Evolutionary conservation across 2,113 vertebrate species (phyloP).

Genomic region (Anser brachyrhynchus): DNA sequence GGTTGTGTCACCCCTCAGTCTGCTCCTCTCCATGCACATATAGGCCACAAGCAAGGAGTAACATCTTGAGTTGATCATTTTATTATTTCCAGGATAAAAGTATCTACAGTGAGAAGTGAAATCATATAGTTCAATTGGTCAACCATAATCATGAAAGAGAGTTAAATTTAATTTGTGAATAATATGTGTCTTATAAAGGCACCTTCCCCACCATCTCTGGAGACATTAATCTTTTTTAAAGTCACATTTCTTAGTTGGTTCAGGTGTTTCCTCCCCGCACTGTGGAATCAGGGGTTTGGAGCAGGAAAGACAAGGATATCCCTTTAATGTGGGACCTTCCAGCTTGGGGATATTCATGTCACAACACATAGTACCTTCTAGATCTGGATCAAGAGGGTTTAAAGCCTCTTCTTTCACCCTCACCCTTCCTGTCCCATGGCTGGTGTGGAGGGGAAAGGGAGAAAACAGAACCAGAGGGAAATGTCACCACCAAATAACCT

Average conservation of each 20-base stretch:
- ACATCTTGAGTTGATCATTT: not conserved
- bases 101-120: rapidly evolving
- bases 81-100: not conserved
- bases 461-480: not conserved
- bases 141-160: not conserved
- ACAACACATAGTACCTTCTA: not conserved
- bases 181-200: not conserved
- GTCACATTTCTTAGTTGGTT: not conserved
- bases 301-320: not conserved
- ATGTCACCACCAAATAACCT: not conserved
- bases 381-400: not conserved
- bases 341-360: not conserved
- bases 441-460: not conserved
- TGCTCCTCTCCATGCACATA: rapidly evolving
- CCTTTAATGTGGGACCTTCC: not conserved
- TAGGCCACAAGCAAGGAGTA: not conserved
- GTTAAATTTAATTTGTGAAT: not conserved
- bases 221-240: not conserved
- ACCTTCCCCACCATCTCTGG: not conserved
- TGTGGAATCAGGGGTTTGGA: too few relatives aligned
- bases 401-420: not conserved
- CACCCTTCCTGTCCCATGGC: not conserved
- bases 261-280: not conserved
- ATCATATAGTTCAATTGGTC: rapidly evolving
- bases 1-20: not conserved